These are phyloP conservation scores for Meriones unguiculatus DNA, from an alignment of 2,113 vertebrate species.

Conservation along the genomic window DNA sequence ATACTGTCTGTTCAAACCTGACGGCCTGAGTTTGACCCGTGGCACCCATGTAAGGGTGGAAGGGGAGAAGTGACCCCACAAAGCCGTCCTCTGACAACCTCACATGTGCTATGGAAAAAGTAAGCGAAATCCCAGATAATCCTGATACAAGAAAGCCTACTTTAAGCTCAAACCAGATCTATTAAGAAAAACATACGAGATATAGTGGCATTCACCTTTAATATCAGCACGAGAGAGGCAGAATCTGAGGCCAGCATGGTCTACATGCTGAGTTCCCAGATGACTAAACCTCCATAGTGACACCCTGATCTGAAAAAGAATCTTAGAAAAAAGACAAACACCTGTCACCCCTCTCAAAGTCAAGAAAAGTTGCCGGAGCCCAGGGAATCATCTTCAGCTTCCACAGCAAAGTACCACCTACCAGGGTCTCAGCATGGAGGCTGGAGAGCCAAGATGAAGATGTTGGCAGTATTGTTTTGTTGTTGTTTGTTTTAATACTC, in stretches of 20 bases:
- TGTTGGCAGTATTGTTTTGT: neutral
- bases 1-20: no score
- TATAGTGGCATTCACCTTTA: neutral
- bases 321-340: neutral
- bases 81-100: neutral
- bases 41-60: neutral
- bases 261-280: no score
- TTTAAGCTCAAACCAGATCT: conserved; percentile 48
- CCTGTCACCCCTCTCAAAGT: neutral
- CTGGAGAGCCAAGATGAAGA: neutral
- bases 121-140: neutral
- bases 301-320: neutral
- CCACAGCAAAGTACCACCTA: no score
- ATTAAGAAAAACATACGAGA: neutral
- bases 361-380: neutral
- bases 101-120: neutral
- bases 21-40: neutral
- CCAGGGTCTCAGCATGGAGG: neutral
- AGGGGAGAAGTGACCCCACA: neutral
- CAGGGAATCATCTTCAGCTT: neutral
- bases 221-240: neutral
- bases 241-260: neutral
- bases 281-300: neutral
- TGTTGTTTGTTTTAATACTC: neutral
- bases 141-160: conserved; percentile 2